Conservation (phyloP, 2,888 invertebrate species). For the Lepidocyrtoides sp. region DNA sequence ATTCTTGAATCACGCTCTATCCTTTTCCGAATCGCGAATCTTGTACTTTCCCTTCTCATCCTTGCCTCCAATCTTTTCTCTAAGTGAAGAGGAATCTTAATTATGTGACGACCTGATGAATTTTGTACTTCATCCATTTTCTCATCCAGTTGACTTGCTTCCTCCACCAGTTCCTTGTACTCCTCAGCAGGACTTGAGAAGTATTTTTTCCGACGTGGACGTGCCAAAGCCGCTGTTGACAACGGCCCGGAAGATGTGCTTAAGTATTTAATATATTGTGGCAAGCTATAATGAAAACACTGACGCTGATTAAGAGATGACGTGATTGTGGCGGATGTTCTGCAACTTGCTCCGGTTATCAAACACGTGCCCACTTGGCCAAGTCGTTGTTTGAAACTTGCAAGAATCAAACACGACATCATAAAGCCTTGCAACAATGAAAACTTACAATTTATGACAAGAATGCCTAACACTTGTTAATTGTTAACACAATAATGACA, state of each 20-base stretch:
- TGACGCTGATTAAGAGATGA: too few relatives aligned
- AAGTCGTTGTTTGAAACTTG: conserved; percentile 34
- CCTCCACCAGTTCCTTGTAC: neutral
- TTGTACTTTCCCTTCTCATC: conserved; percentile 71
- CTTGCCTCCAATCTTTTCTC: conserved; percentile 76
- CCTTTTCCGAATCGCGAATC: conserved; percentile 36
- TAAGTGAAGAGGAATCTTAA: conserved; percentile 82
- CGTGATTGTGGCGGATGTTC: too few relatives aligned
- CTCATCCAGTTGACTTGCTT: neutral
- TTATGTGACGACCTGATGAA: conserved; percentile 26
- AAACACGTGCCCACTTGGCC: conserved; percentile 60
- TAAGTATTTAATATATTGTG: neutral
- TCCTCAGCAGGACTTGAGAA: neutral
- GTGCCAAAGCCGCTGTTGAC: neutral
- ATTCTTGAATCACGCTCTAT: conserved; percentile 77
- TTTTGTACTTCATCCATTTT: conserved; percentile 2
- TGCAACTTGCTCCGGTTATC: neutral
- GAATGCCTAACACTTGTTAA: too few relatives aligned
- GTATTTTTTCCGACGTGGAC: neutral
- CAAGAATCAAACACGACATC: conserved; percentile 24
- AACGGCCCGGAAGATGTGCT: neutral
- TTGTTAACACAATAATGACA: too few relatives aligned
- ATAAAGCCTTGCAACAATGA: too few relatives aligned
- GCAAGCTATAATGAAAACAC: neutral
- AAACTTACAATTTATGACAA: too few relatives aligned